A percentile compares a stretch with the other conserved stretches of the same genome.
phyloP scores from a whole-genome alignment of 2,797 vertebrate genomes.

The Oceanodroma leucorhoa region DNA sequence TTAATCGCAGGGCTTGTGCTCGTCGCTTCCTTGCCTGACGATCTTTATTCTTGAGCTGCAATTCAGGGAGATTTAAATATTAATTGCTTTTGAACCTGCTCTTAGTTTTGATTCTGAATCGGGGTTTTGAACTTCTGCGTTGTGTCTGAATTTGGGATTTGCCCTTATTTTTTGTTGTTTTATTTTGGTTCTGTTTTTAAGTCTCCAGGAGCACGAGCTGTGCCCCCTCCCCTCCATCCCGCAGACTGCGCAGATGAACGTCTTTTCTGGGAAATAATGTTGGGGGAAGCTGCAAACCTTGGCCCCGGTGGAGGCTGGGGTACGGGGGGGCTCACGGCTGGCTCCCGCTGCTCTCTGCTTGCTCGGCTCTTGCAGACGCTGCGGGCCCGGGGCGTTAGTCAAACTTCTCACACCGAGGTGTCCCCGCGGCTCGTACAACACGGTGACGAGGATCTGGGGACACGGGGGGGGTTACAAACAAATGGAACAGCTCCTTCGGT shows the following conservation, averaged over 20 bases:
- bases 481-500: fast-evolving
- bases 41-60: neutral
- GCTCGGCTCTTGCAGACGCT: fast-evolving
- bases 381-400: neutral
- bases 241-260: fast-evolving
- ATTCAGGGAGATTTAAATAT: neutral
- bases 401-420: fast-evolving
- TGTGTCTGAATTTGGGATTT: neutral
- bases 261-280: fast-evolving
- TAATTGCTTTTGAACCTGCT: neutral
- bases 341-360: fast-evolving
- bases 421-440: fast-evolving
- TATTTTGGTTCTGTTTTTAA: neutral
- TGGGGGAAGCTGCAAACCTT: neutral
- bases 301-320: fast-evolving
- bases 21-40: neutral
- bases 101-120: neutral
- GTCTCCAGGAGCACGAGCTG: neutral
- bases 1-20: fast-evolving
- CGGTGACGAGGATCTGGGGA: fast-evolving
- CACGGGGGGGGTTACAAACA: too few species aligned
- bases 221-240: fast-evolving
- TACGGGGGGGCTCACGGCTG: neutral
- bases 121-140: neutral
- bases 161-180: neutral